Conservation (phyloP, 2,113 vertebrate genomes). For the Uria lomvia region DNA sequence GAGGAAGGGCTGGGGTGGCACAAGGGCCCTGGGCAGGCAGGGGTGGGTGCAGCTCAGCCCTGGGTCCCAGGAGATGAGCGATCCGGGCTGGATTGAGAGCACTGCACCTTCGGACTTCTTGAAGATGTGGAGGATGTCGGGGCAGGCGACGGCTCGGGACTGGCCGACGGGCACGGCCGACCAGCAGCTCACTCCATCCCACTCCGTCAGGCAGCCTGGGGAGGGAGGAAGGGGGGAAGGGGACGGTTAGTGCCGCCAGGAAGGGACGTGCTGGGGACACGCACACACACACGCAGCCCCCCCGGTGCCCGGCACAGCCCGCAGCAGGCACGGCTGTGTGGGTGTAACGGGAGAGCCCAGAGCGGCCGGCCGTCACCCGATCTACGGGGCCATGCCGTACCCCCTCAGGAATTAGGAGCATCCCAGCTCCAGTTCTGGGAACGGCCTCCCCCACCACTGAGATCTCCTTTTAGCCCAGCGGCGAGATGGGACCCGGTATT, state of each 20-base stretch:
- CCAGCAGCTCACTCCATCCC: slow-evolving; percentile 76
- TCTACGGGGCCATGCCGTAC: background rate
- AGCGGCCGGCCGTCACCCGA: background rate
- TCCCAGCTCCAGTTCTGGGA: background rate
- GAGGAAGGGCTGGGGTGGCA: background rate
- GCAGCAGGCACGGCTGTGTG: background rate
- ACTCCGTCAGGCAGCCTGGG: slow-evolving; percentile 63
- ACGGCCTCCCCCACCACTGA: fast-evolving
- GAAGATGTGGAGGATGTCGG: slow-evolving; percentile 19
- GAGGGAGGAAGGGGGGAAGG: background rate
- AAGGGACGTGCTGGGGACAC: background rate
- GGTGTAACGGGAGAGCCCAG: background rate
- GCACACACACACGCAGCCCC: background rate
- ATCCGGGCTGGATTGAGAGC: background rate
- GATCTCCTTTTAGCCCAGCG: background rate
- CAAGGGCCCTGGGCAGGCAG: background rate
- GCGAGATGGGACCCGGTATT: background rate
- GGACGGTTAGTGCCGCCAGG: fast-evolving
- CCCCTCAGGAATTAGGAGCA: background rate
- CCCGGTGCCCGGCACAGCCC: background rate
- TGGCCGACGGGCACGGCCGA: background rate
- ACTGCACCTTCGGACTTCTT: slow-evolving; percentile 45
- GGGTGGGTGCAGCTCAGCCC: background rate
- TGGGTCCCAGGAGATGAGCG: fast-evolving
- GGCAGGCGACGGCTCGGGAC: slow-evolving; percentile 30